Evolutionary conservation across 2,113 vertebrate species (phyloP).

Genomic region (Chaetodon trifascialis): DNA sequence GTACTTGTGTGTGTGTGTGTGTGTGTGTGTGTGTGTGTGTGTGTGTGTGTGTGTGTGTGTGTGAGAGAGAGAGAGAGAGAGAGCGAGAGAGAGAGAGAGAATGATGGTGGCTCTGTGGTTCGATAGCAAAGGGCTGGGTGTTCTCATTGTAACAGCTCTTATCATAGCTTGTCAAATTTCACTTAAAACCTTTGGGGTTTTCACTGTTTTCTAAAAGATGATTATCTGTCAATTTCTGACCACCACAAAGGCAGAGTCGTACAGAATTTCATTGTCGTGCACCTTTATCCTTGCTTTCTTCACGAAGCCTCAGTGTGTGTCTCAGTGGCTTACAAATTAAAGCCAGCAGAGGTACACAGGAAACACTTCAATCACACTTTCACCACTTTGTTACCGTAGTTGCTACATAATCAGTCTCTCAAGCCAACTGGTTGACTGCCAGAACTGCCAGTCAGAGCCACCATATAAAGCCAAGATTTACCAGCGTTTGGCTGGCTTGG

Average conservation of each 20-base stretch:
- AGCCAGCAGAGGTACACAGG: neutral
- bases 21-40: conserved; percentile 17
- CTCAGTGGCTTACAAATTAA: neutral
- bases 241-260: conserved; percentile 3
- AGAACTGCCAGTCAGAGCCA: conserved; percentile 14
- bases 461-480: neutral
- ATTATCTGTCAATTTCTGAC: conserved; percentile 32
- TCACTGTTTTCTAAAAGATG: conserved; percentile 48
- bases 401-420: neutral
- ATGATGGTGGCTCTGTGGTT: conserved; percentile 1
- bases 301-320: neutral
- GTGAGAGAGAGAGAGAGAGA: conserved; percentile 12
- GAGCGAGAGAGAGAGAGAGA: too few relatives aligned
- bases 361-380: neutral
- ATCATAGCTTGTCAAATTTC: conserved; percentile 73
- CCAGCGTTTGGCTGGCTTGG: neutral
- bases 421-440: conserved; percentile 14
- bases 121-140: conserved; percentile 48
- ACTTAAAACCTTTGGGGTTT: conserved; percentile 59
- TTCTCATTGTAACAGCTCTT: conserved; percentile 66
- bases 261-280: neutral
- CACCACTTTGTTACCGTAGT: neutral
- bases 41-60: conserved; percentile 22
- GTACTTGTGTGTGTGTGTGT: conserved; percentile 30
- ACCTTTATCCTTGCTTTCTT: neutral